Base-by-base conservation (phyloP, 2,113 vertebrate species). In the Nipponia nippon region DNA sequence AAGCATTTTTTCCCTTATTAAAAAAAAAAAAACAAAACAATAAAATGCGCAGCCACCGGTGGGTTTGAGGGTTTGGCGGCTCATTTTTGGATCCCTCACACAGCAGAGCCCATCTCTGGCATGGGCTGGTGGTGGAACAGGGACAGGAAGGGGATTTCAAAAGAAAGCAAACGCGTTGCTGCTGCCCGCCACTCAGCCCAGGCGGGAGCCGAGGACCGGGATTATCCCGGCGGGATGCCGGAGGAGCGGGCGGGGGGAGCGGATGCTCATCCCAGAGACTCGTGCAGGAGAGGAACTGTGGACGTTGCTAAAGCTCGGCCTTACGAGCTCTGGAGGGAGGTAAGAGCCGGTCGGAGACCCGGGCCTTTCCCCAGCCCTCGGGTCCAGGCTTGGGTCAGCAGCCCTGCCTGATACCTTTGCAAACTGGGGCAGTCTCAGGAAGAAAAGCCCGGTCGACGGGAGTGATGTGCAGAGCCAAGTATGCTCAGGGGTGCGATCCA, bases 41-140 rank as follows among this genome's bases (percentile, higher is more conserved):
- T 32, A 30, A 29, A 16, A 34, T 0, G 7, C 4, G 1, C 26
- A 10, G 36, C 34, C n/a, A 14, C 19, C 2, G 3, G 20, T 12
- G 80, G 22, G 38, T 70, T 55, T 16, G 29, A 40, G 44, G 67
- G 42, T 66, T 40, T 16, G 67, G 23, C 3, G 15, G 52, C 56
- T 70, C 42, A 4, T 34, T 83, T 52, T 59, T 1, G 8, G 59
- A 20, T n/a, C 59, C 34, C 34, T 30, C 12, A 1, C 50, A 26
- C 3, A 26, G 69, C 62, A 36, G 32, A 1, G 2, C 55, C 36
- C 13, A 5, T 44, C 11, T 15, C 49, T 11, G 0, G 58, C 7
- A 2, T 3, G 14, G 58, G 58, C n/a, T 25, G 58, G 58, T 36
- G 58, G n/a, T 4, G 7, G 25, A 58, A 36, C 2, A 5, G 53